Percentiles rank a stretch among this genome's conserved stretches.
These are phyloP conservation scores for Protonemura montana DNA, from an alignment of 2,888 invertebrate genomes.

Conservation along the genomic window DNA sequence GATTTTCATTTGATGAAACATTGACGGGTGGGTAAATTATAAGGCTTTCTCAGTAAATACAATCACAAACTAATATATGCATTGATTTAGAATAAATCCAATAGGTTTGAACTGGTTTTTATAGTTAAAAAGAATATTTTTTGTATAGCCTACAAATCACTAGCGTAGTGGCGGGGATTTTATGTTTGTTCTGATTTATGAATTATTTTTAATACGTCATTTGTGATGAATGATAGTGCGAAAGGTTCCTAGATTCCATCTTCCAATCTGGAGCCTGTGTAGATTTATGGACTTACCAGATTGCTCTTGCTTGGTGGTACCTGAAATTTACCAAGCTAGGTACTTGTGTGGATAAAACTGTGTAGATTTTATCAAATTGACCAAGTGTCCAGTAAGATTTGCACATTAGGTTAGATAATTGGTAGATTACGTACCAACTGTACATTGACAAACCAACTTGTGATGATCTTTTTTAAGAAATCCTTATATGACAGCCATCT, in stretches of 20 bases:
- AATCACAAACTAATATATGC: too few species aligned
- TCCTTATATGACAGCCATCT: not conserved
- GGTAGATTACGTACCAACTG: not conserved
- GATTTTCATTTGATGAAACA: not conserved
- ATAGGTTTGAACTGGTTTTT: too few species aligned
- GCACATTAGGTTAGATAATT: not conserved
- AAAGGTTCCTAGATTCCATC: not conserved
- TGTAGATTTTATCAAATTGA: not conserved
- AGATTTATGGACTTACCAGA: not conserved
- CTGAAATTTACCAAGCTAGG: not conserved
- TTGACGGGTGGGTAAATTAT: not conserved
- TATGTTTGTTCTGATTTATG: not conserved
- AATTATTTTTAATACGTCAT: not conserved
- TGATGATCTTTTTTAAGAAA: not conserved
- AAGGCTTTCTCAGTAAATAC: not conserved
- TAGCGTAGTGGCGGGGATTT: too few species aligned
- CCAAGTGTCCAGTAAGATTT: not conserved
- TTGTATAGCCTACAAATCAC: too few species aligned
- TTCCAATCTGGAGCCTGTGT: not conserved
- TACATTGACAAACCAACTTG: not conserved
- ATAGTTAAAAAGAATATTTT: too few species aligned
- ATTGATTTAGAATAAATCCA: too few species aligned
- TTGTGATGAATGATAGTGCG: not conserved
- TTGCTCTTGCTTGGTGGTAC: not conserved
- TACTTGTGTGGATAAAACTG: not conserved